Percentiles rank a stretch among this genome's conserved stretches.
phyloP scores from a whole-genome alignment of 2,888 invertebrate species.

The Hydriomena furcata region DNA sequence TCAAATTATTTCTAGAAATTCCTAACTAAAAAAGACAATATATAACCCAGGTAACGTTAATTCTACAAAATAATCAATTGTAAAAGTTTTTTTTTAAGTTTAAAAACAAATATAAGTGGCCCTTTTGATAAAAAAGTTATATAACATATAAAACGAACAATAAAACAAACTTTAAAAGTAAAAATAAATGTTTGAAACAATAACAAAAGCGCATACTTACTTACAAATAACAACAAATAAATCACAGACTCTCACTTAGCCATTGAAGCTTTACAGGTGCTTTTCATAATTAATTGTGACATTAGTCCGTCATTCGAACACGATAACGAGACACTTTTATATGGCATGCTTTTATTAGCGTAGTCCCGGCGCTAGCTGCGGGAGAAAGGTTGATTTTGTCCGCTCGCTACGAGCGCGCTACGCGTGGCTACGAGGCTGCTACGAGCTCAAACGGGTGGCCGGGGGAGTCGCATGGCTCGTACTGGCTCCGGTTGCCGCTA shows the following conservation, averaged over 20 bases:
- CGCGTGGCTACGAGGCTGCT: constrained; percentile 50
- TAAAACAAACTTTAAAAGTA: background rate
- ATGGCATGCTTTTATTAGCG: constrained; percentile 66
- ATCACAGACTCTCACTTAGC: constrained; percentile 58
- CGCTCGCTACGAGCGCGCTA: constrained; percentile 47
- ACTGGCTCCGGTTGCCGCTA: constrained; percentile 68
- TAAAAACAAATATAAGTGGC: background rate
- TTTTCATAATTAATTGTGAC: constrained; percentile 61
- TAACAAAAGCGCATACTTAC: constrained; percentile 40
- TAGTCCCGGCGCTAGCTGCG: constrained; percentile 44
- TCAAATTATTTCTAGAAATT: too few relatives aligned
- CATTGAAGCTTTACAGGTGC: constrained; percentile 67
- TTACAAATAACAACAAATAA: constrained; percentile 47
- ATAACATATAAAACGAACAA: background rate
- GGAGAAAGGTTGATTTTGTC: constrained; percentile 51
- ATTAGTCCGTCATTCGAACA: constrained; percentile 65
- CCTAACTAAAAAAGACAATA: too few relatives aligned
- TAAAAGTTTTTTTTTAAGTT: background rate
- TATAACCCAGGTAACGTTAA: too few relatives aligned
- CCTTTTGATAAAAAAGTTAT: background rate
- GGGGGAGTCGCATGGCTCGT: constrained; percentile 71
- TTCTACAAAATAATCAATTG: background rate
- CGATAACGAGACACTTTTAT: constrained; percentile 54
- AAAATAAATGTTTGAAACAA: constrained; percentile 2
- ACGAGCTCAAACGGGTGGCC: constrained; percentile 53